Evolutionary conservation across 2,797 vertebrate genomes (phyloP).

Genomic region (Coracias cyanogaster): DNA sequence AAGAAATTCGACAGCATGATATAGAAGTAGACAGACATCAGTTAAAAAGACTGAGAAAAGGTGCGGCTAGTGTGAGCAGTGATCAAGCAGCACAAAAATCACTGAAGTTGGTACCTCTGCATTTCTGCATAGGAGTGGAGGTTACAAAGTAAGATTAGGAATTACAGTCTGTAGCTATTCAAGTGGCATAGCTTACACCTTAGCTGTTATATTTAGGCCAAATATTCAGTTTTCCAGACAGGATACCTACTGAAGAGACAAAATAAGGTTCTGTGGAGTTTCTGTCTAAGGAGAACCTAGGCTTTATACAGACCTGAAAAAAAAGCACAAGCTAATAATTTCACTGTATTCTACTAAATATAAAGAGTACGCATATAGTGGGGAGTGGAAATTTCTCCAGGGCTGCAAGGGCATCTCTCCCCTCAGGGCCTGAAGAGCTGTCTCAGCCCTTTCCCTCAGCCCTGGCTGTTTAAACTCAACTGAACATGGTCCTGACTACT

Average conservation of each 20-base stretch:
- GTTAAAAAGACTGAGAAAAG: neutral
- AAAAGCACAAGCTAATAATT: neutral
- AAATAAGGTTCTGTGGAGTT: neutral
- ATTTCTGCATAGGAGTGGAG: neutral
- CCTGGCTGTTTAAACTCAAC: neutral
- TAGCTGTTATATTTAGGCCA: neutral
- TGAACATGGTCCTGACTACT: too few species aligned
- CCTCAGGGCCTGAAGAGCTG: too few species aligned
- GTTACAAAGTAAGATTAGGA: neutral
- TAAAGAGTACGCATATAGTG: fast-evolving
- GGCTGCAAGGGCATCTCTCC: fast-evolving
- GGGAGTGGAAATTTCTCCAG: fast-evolving
- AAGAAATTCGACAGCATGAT: neutral
- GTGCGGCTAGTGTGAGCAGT: neutral
- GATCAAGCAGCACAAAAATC: neutral
- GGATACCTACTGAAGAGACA: neutral
- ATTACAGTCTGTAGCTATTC: neutral
- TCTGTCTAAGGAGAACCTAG: neutral
- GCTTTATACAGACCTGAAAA: neutral
- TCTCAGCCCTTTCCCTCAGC: too few species aligned
- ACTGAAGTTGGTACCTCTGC: neutral
- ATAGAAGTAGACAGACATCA: neutral
- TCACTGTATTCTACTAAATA: neutral
- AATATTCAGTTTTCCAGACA: neutral
- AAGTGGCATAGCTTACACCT: neutral